phyloP scores from a whole-genome alignment of 92 coral and sea anemone species.

The Heteractis magnifica region DNA sequence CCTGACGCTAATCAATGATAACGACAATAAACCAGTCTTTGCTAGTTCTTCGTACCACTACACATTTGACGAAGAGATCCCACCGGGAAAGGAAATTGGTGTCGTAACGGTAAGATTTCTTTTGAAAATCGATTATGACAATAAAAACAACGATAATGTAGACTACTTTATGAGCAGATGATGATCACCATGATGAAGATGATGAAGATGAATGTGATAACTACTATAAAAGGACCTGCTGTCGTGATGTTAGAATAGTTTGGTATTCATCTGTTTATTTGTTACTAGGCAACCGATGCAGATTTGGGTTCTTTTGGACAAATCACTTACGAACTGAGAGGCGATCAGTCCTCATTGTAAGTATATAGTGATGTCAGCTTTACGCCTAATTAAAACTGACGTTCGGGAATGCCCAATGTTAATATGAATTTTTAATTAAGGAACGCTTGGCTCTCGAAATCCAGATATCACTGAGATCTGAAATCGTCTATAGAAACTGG shows the following conservation, averaged over 20 bases:
- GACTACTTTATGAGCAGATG: too few species aligned
- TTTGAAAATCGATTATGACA: too few species aligned
- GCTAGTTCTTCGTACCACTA: constrained; percentile 54
- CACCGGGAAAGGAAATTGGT: constrained; percentile 47
- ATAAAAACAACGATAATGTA: too few species aligned
- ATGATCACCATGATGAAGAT: too few species aligned
- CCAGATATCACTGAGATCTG: too few species aligned
- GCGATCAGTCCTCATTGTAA: constrained; percentile 66
- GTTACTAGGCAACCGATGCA: constrained; percentile 77
- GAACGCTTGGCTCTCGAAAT: too few species aligned
- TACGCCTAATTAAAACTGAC: neutral
- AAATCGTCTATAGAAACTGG: too few species aligned
- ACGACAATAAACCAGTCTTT: constrained; percentile 73
- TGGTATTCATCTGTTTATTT: neutral
- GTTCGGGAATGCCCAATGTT: neutral
- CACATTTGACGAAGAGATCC: constrained; percentile 61
- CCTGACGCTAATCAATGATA: constrained; percentile 60
- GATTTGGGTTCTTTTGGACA: constrained; percentile 79
- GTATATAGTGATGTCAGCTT: neutral
- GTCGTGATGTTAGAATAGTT: neutral
- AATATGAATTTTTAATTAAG: too few species aligned
- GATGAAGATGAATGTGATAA: neutral
- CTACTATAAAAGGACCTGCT: neutral
- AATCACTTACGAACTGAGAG: constrained; percentile 77
- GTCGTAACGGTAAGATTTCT: constrained; percentile 59